Conservation (phyloP, 23 tunicate species). For the Clavelina lepadiformis region DNA sequence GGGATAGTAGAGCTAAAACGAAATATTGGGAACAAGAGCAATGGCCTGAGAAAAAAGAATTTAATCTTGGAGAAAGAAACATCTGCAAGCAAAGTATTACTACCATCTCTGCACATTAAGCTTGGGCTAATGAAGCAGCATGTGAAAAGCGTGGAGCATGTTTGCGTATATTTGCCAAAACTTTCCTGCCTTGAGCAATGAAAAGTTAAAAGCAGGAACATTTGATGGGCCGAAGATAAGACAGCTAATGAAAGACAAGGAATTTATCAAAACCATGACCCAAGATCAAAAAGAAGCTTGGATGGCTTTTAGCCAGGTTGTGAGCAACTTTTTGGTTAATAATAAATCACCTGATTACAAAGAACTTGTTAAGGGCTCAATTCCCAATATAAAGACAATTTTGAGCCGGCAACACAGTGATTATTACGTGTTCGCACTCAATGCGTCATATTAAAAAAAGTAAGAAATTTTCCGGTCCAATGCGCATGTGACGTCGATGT, state of each 20-base stretch:
- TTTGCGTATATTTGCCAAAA: conserved; percentile 7
- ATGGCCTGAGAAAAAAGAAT: conserved; percentile 18
- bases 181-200: not conserved
- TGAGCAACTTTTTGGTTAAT: conserved; percentile 16
- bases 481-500: too few relatives aligned
- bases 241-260: conserved; percentile 13
- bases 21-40: conserved; percentile 5
- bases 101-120: conserved; percentile 13
- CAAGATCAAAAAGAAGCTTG: conserved; percentile 4
- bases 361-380: conserved; percentile 17
- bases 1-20: conserved; percentile 19
- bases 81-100: conserved; percentile 2
- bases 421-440: too few relatives aligned
- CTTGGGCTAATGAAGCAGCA: conserved; percentile 21
- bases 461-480: too few relatives aligned
- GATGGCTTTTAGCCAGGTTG: conserved; percentile 28
- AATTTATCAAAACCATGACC: not conserved
- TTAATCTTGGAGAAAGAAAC: conserved; percentile 10
- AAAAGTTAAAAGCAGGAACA: conserved; percentile 17
- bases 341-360: conserved; percentile 12
- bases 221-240: conserved; percentile 26
- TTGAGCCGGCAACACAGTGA: too few relatives aligned
- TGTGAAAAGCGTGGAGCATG: conserved; percentile 14
- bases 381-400: too few relatives aligned
- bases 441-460: too few relatives aligned